Percentiles rank a stretch among this genome's conserved stretches.
phyloP scores from a whole-genome alignment of 2,113 vertebrate genomes.

The Eira barbara region DNA sequence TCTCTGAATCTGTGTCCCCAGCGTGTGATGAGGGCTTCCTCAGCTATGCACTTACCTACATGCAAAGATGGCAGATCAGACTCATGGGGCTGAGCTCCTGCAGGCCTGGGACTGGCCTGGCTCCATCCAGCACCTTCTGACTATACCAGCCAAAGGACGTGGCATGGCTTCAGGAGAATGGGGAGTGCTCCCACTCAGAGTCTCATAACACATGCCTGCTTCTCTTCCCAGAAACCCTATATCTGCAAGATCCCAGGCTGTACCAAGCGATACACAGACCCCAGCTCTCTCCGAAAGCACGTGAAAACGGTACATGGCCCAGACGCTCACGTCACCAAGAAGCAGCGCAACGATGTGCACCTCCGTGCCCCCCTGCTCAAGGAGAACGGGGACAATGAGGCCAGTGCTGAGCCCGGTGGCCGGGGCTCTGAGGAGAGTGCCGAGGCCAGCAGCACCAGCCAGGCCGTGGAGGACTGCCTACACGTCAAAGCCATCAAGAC shows the following conservation, averaged over 20 bases:
- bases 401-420: constrained; percentile 82
- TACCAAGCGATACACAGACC: constrained; percentile 98
- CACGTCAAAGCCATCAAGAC: constrained; percentile 95
- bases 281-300: constrained; percentile 97
- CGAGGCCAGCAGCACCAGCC: constrained; percentile 88
- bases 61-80: background rate
- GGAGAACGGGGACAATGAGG: constrained; percentile 91
- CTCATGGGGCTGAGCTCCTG: background rate
- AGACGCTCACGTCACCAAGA: constrained; percentile 97
- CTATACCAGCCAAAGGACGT: rapidly evolving
- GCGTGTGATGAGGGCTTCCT: background rate
- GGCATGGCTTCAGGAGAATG: background rate
- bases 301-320: constrained; percentile 98
- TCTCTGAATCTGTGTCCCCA: background rate
- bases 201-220: background rate
- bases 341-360: constrained; percentile 90
- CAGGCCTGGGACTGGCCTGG: background rate
- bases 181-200: rapidly evolving
- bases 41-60: background rate
- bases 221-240: constrained; percentile 92
- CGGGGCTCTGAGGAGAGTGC: constrained; percentile 82
- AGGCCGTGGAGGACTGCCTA: constrained; percentile 88
- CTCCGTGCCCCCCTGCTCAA: constrained; percentile 86
- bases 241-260: constrained; percentile 98
- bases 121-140: background rate